phyloP scores from a whole-genome alignment of 2,113 vertebrate species.

The Nanorana parkeri region DNA sequence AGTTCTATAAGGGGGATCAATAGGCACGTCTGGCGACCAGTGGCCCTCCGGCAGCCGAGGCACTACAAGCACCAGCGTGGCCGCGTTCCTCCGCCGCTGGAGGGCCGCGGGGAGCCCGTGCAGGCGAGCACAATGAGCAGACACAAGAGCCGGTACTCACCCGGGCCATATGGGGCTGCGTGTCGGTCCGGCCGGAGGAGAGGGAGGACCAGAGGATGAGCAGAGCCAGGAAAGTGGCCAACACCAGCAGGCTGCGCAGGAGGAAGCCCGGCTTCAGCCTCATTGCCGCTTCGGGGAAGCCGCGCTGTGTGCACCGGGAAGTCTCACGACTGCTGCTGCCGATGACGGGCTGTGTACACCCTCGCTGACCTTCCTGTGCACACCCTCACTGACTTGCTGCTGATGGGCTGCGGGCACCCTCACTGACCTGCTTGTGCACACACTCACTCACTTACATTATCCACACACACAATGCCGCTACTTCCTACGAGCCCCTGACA shows the following conservation, averaged over 20 bases:
- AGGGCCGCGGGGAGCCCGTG: background rate
- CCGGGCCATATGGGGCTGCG: slow-evolving; percentile 58
- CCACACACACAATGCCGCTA: background rate
- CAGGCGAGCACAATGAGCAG: background rate
- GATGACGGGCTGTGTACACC: background rate
- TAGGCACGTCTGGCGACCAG: background rate
- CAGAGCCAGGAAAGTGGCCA: slow-evolving; percentile 84
- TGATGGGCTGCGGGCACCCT: too few relatives aligned
- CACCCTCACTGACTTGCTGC: too few relatives aligned
- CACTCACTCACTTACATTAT: background rate
- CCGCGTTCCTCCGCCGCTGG: background rate
- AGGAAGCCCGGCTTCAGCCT: slow-evolving; percentile 88
- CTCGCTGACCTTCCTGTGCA: too few relatives aligned
- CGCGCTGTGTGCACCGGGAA: background rate
- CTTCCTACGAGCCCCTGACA: too few relatives aligned
- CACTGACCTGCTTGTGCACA: too few relatives aligned
- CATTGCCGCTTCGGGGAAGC: slow-evolving; percentile 70
- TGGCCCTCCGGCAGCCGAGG: background rate
- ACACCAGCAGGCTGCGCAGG: slow-evolving; percentile 81
- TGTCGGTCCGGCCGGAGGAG: slow-evolving; percentile 74
- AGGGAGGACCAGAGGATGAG: slow-evolving; percentile 88
- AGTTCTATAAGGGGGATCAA: background rate
- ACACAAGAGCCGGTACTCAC: slow-evolving; percentile 66
- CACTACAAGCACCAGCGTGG: background rate
- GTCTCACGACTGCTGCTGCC: background rate